These are phyloP conservation scores for Maniola hyperantus DNA, from an alignment of 2,888 invertebrate genomes.

Conservation along the genomic window DNA sequence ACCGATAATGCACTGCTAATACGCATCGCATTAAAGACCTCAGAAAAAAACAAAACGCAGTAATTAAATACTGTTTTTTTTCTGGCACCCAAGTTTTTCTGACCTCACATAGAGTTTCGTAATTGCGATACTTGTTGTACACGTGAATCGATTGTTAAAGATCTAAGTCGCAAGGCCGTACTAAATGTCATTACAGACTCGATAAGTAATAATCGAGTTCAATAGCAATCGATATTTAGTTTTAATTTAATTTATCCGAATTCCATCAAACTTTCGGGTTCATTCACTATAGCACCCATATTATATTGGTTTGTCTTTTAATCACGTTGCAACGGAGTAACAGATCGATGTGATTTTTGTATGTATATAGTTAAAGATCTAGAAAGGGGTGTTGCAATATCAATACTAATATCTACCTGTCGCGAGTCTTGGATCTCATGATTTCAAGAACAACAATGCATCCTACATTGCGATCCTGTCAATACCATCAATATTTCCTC, in stretches of 20 bases:
- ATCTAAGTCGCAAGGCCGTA: constrained; percentile 47
- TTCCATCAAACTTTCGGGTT: background rate
- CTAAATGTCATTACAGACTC: constrained; percentile 63
- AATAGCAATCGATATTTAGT: constrained; percentile 32
- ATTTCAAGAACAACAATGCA: no score
- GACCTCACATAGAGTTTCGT: constrained; percentile 67
- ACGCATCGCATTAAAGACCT: constrained; percentile 73
- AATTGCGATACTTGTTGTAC: constrained; percentile 60
- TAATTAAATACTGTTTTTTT: constrained; percentile 30
- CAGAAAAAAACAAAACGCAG: constrained; percentile 44
- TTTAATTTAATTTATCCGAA: constrained; percentile 39
- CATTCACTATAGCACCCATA: no score
- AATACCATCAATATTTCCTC: no score
- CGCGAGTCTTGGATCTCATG: no score
- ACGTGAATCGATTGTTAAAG: constrained; percentile 62
- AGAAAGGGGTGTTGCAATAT: no score
- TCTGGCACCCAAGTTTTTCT: constrained; percentile 36
- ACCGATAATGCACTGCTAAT: constrained; percentile 60
- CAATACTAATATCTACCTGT: no score
- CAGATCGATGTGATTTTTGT: no score
- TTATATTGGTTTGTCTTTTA: no score
- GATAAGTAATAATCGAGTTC: constrained; percentile 40
- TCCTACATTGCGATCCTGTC: no score
- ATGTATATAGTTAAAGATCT: no score
- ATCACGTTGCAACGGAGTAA: no score